Evolutionary conservation across 2,888 invertebrate species (phyloP).

Genomic region (Toxonevra muliebris): DNA sequence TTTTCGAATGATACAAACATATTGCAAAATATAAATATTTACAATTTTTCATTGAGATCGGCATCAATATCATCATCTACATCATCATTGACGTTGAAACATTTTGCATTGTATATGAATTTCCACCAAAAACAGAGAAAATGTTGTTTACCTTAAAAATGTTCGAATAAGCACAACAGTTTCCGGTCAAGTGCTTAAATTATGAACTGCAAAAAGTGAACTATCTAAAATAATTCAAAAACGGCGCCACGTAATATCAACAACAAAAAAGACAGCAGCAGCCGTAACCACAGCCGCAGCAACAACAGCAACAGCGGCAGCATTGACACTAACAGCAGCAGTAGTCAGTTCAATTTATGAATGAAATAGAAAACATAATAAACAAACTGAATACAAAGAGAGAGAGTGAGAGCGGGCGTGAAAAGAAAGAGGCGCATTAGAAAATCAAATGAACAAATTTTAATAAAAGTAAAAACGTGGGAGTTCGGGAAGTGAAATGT

Average conservation of each 20-base stretch:
- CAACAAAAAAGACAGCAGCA: constrained; percentile 3
- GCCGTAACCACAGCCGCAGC: not conserved
- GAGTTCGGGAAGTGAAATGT: constrained; percentile 43
- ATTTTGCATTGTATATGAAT: not conserved
- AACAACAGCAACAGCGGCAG: not conserved
- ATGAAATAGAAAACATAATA: constrained; percentile 39
- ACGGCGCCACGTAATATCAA: constrained; percentile 31
- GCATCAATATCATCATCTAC: not conserved
- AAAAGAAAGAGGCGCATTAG: constrained; percentile 10
- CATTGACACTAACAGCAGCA: constrained; percentile 6
- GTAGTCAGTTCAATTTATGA: constrained; percentile 38
- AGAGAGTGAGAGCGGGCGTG: constrained; percentile 5
- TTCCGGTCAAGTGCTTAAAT: constrained; percentile 30
- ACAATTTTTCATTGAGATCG: not conserved
- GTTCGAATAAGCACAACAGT: not conserved
- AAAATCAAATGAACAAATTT: constrained; percentile 5
- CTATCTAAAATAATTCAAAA: constrained; percentile 8
- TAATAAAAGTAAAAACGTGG: constrained; percentile 26
- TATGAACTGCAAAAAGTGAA: constrained; percentile 10
- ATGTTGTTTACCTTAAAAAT: not conserved
- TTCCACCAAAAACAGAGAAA: not conserved
- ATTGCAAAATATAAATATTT: not conserved
- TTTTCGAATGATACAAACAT: not conserved
- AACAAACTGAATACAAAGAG: not conserved
- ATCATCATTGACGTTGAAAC: too few species aligned